Evolutionary conservation across 2,113 vertebrate species (phyloP).

Genomic region (Tenrec ecaudatus): DNA sequence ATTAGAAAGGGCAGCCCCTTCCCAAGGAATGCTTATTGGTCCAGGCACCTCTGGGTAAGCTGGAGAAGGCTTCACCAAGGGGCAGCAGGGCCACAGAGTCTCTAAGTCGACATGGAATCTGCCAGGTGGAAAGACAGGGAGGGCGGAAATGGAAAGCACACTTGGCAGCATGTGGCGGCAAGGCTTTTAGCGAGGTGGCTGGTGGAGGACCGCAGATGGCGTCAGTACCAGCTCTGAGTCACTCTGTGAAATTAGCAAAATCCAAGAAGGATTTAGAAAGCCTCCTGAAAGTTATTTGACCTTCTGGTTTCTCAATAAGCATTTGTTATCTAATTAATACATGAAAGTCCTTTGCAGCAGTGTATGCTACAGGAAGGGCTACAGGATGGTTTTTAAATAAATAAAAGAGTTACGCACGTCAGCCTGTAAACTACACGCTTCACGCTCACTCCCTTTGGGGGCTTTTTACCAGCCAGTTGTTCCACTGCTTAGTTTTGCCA

Average conservation of each 20-base stretch:
- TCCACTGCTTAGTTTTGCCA: background rate
- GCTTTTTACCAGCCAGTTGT: background rate
- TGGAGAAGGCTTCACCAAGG: background rate
- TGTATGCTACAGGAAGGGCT: background rate
- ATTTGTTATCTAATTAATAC: constrained; percentile 4
- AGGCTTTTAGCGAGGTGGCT: background rate
- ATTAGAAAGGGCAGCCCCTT: no score
- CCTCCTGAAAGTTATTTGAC: constrained; percentile 57
- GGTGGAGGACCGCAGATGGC: constrained; percentile 61
- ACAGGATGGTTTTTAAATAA: constrained; percentile 18
- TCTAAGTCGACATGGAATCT: background rate
- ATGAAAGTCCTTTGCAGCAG: constrained; percentile 30
- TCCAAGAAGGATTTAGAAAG: constrained; percentile 61
- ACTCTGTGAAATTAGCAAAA: constrained; percentile 58
- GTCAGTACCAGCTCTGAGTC: constrained; percentile 69
- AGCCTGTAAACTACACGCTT: background rate
- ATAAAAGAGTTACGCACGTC: background rate
- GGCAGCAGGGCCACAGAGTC: background rate
- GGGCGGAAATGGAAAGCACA: accelerated
- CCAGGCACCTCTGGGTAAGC: no score
- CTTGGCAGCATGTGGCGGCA: background rate
- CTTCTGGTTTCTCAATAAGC: constrained; percentile 50
- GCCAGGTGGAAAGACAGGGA: background rate
- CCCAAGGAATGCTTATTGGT: no score
- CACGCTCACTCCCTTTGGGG: background rate